Percentiles rank a stretch among this genome's conserved stretches.
Evolutionary conservation across 2,888 invertebrate genomes (phyloP).

Genomic region (Heliothis peltigera): DNA sequence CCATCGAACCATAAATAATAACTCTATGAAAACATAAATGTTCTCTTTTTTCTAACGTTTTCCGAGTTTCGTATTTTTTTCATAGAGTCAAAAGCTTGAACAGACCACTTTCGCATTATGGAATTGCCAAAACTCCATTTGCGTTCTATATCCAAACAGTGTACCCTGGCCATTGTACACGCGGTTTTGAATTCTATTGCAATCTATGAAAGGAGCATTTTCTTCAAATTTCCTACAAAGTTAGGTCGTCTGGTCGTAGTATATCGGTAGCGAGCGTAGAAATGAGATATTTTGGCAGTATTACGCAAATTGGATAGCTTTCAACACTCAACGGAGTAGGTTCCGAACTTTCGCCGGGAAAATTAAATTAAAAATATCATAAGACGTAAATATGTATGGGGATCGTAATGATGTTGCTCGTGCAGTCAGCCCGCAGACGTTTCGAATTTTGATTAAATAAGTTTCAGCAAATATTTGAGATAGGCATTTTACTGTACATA

Average conservation of each 20-base stretch:
- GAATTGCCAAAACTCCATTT: constrained; percentile 90
- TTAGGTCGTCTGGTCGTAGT: constrained; percentile 68
- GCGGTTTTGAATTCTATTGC: constrained; percentile 62
- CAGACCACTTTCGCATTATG: constrained; percentile 90
- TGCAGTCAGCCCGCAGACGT: constrained; percentile 69
- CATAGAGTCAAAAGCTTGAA: constrained; percentile 90
- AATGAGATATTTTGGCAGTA: constrained; percentile 90
- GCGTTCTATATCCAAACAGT: constrained; percentile 69
- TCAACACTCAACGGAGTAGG: constrained; percentile 90
- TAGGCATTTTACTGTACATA: constrained; percentile 53
- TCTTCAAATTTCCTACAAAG: constrained; percentile 31
- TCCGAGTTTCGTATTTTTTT: constrained; percentile 88
- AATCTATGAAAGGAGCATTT: constrained; percentile 54
- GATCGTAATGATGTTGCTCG: constrained; percentile 84
- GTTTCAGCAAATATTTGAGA: constrained; percentile 60
- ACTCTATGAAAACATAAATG: constrained; percentile 90
- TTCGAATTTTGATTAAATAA: constrained; percentile 70
- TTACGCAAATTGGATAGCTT: constrained; percentile 91
- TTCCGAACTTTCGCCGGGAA: constrained; percentile 89
- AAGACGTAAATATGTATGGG: constrained; percentile 88
- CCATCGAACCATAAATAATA: constrained; percentile 89
- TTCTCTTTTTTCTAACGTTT: constrained; percentile 89
- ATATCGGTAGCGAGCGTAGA: constrained; percentile 85
- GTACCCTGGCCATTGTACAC: constrained; percentile 51
- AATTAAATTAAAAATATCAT: constrained; percentile 90